Percentiles rank a stretch among this genome's conserved stretches.
phyloP scores from a whole-genome alignment of 2,113 vertebrate genomes.

The Megaleporinus macrocephalus region DNA sequence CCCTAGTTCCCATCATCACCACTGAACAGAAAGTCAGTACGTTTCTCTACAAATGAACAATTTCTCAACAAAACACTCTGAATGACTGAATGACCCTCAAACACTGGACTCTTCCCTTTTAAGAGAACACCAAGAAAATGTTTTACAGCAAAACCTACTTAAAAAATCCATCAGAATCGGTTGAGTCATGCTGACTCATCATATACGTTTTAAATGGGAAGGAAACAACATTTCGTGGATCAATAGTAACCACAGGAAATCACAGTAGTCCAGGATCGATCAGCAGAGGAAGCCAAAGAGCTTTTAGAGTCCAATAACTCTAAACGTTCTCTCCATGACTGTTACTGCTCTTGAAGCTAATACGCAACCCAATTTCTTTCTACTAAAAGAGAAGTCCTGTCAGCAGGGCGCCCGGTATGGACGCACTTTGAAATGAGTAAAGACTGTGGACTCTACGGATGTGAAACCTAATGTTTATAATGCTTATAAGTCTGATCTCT shows the following conservation, averaged over 20 bases:
- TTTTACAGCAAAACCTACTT: no score
- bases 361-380: background rate
- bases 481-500: no score
- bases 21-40: no score
- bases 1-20: no score
- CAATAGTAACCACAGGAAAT: background rate
- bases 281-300: background rate
- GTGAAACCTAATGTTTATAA: no score
- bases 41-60: no score
- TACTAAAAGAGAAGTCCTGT: background rate
- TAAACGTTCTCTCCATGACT: background rate
- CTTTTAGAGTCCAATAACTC: background rate
- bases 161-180: background rate
- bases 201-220: background rate
- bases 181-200: conserved; percentile 21
- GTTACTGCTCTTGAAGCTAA: background rate
- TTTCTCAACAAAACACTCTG: no score
- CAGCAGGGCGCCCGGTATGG: background rate
- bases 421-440: no score
- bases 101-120: no score
- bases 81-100: no score
- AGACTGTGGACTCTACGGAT: no score
- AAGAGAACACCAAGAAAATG: no score
- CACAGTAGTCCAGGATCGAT: background rate
- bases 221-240: background rate